These are phyloP conservation scores for Blennius ocellaris DNA, from an alignment of 2,113 vertebrate species.

Conservation along the genomic window DNA sequence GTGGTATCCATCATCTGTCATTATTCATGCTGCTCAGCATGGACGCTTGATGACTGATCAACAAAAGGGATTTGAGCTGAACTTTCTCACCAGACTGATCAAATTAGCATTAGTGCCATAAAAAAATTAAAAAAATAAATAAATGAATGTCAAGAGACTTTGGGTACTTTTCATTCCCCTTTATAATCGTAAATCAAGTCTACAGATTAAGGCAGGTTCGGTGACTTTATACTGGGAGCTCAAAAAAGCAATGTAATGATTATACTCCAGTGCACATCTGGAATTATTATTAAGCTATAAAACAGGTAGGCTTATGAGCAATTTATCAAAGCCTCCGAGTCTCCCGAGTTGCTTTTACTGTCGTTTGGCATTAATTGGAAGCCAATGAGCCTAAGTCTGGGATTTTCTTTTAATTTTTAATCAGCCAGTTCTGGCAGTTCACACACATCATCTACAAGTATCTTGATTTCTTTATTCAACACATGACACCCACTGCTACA, in stretches of 20 bases:
- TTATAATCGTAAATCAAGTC: slow-evolving; percentile 18
- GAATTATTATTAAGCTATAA: slow-evolving; percentile 16
- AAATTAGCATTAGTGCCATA: background rate
- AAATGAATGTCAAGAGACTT: background rate
- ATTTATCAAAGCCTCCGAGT: slow-evolving; percentile 13
- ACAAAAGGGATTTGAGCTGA: background rate
- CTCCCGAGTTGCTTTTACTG: slow-evolving; percentile 12
- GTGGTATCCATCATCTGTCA: background rate
- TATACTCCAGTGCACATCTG: slow-evolving; percentile 20
- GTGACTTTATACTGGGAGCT: background rate
- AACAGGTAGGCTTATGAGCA: slow-evolving; percentile 3
- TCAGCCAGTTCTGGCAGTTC: slow-evolving; percentile 12
- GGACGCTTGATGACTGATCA: slow-evolving; percentile 6
- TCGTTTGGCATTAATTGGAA: background rate
- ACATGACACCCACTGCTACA: background rate
- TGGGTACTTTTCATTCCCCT: background rate
- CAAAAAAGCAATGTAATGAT: slow-evolving; percentile 3
- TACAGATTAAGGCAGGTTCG: slow-evolving; percentile 24
- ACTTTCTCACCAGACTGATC: slow-evolving; percentile 5
- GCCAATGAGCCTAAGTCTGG: slow-evolving; percentile 18
- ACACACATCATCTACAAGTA: slow-evolving; percentile 8
- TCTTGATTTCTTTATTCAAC: slow-evolving; percentile 20
- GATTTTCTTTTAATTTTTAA: slow-evolving; percentile 23
- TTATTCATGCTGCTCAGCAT: background rate
- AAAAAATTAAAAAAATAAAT: background rate